A percentile compares a stretch with the other conserved stretches of the same genome.
Evolutionary conservation across 2,888 invertebrate genomes (phyloP).

Genomic region (Villa cingulata): DNA sequence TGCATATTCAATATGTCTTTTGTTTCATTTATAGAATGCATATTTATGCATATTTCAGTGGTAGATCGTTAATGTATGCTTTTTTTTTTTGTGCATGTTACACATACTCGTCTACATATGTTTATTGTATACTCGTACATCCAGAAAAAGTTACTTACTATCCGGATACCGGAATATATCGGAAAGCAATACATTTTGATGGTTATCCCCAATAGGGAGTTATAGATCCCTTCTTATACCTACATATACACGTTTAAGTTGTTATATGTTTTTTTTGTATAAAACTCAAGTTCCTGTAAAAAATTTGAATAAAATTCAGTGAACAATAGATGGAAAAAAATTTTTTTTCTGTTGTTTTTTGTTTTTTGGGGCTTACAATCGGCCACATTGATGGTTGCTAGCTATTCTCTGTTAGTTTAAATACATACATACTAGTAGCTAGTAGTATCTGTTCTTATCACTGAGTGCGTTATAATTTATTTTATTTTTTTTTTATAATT

Average conservation of each 20-base stretch:
- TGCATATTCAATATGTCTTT: too few species aligned
- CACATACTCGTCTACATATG: background rate
- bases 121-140: too few species aligned
- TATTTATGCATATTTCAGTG: too few species aligned
- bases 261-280: too few species aligned
- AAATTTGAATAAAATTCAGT: slow-evolving; percentile 14
- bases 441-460: background rate
- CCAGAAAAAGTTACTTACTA: background rate
- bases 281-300: background rate
- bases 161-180: background rate
- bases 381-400: slow-evolving; percentile 9
- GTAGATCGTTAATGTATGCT: too few species aligned
- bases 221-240: too few species aligned
- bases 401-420: background rate
- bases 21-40: too few species aligned
- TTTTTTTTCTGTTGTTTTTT: background rate
- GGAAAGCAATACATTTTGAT: background rate
- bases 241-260: too few species aligned
- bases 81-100: background rate
- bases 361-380: slow-evolving; percentile 7
- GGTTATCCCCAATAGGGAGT: background rate
- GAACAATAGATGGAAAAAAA: slow-evolving; percentile 8
- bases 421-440: too few species aligned
- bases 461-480: background rate
- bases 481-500: background rate